phyloP scores from a whole-genome alignment of 2,797 vertebrate species.

The Mustela erminea region DNA sequence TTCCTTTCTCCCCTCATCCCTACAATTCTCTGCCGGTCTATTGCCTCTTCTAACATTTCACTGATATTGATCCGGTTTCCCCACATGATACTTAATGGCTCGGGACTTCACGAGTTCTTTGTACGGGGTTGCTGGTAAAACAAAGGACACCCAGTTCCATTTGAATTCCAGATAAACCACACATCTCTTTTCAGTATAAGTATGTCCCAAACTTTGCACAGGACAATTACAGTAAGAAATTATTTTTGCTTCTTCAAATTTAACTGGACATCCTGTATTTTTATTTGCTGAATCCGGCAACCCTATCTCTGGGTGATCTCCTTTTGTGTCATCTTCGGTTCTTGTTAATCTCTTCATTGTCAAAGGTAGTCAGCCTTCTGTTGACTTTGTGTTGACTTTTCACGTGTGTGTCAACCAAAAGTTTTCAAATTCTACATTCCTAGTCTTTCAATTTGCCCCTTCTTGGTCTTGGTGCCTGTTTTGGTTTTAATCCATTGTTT shows the following conservation, averaged over 20 bases:
- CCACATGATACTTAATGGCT: not conserved
- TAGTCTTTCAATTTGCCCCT: not conserved
- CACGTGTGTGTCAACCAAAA: not conserved
- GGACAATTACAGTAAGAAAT: not conserved
- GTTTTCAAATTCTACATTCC: not conserved
- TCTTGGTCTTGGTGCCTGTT: not conserved
- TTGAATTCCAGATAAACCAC: not conserved
- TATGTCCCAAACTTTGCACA: not conserved
- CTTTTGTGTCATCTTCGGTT: not conserved
- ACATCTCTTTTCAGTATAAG: not conserved
- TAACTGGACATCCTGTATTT: not conserved
- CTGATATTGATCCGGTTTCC: not conserved
- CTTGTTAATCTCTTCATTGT: not conserved
- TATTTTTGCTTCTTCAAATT: constrained; percentile 2
- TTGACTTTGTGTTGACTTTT: not conserved
- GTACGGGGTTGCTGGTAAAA: not conserved
- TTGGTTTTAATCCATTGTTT: not conserved
- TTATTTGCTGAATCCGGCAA: not conserved
- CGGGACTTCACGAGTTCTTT: not conserved
- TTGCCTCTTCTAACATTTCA: not conserved
- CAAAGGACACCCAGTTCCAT: not conserved
- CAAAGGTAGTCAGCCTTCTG: not conserved
- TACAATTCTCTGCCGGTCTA: not conserved
- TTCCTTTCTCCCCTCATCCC: not conserved
- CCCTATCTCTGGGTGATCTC: not conserved